Base-by-base conservation (phyloP, 2,888 invertebrate species). In the Dasypolia templi region DNA sequence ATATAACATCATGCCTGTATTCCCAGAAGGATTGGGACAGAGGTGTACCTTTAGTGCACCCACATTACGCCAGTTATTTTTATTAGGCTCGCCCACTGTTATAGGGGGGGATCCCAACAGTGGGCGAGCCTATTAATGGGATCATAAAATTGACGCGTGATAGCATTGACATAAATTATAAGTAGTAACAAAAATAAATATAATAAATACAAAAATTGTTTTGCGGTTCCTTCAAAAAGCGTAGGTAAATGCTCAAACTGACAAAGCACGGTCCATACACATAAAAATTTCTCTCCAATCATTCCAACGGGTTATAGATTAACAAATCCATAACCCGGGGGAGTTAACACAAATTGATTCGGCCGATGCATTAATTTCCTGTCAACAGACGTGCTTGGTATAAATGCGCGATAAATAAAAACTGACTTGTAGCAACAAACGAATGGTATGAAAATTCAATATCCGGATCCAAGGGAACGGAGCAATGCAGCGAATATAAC, bases 361-460 rank as follows among this genome's bases (percentile, higher is more conserved):
- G 65, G 76, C 67, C 70, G 90, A 90, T 93, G 93, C 93, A 94
- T 94, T 95, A 95, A 96, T 95, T 94, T 96, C 95, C 95, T 95
- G 94, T 91, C 92, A 93, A 91, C 91, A 91, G 90, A 91, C 90
- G 91, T 88, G 86, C 91, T 87, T 86, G 88, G 90, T 93, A 87
- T 89, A 93, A 94, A 92, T 89, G 91, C 87, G 86, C 92, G 90
- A 93, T 92, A 94, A 93, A 93, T 93, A 93, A 94, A 93, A 94
- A 91, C 88, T 88, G 87, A 88, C 83, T 91, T 91, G 90, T 89
- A 92, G 91, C 92, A 93, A 93, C 93, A 93, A 93, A 93, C 92
- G 93, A 93, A 93, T 92, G 90, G 90, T 93, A 95, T 94, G 94
- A 94, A 95, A 95, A 95, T 95, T 95, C 94, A 95, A 96, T 96